Evolutionary conservation across 2,888 invertebrate genomes (phyloP).

Genomic region (Carcina quercana): DNA sequence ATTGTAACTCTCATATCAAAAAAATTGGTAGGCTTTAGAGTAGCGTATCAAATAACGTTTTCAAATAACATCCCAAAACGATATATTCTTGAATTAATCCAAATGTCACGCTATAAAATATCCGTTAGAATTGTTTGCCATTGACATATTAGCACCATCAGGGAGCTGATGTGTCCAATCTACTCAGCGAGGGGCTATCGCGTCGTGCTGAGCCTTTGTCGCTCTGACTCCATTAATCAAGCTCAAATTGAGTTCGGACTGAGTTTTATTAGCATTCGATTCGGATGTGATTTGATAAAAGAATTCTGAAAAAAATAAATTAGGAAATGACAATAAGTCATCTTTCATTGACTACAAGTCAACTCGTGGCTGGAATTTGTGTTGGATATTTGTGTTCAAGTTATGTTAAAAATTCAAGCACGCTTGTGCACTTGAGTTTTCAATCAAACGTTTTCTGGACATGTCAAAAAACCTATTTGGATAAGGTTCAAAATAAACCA

Average conservation of each 20-base stretch:
- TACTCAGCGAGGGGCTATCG: conserved; percentile 50
- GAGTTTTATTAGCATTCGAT: conserved; percentile 44
- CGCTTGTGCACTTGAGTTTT: too few relatives aligned
- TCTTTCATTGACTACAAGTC: too few relatives aligned
- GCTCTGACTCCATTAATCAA: conserved; percentile 59
- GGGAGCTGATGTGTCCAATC: conserved; percentile 44
- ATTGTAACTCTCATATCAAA: too few relatives aligned
- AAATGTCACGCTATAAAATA: conserved; percentile 17
- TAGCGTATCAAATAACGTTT: too few relatives aligned
- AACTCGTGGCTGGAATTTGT: too few relatives aligned
- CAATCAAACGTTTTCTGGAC: too few relatives aligned
- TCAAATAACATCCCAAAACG: too few relatives aligned
- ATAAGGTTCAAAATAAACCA: too few relatives aligned
- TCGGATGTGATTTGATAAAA: conserved; percentile 21
- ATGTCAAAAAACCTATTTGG: too few relatives aligned
- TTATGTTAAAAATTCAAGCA: too few relatives aligned
- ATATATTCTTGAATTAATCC: conserved; percentile 1
- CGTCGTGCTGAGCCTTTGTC: conserved; percentile 41
- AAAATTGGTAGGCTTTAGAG: too few relatives aligned
- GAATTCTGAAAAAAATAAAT: neutral
- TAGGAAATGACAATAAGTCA: too few relatives aligned
- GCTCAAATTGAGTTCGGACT: conserved; percentile 42
- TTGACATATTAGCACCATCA: conserved; percentile 33
- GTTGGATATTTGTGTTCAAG: neutral
- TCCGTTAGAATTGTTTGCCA: conserved; percentile 25